Percentiles rank a stretch among this genome's conserved stretches.
Evolutionary conservation across 1,140 invertebrate species (phyloP).

Genomic region (Delia radicum): DNA sequence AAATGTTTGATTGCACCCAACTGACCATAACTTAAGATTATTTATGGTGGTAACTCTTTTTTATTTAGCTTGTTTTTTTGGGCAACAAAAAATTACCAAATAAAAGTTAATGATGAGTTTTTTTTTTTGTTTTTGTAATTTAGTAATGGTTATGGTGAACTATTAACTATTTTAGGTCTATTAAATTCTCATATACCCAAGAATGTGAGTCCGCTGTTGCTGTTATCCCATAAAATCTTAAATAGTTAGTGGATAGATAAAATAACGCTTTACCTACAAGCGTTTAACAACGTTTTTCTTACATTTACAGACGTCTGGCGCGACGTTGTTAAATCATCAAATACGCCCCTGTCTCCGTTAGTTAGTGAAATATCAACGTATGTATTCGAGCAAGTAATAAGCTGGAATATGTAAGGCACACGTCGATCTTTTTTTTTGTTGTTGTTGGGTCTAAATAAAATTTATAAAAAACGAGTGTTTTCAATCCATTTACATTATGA

Average conservation of each 20-base stretch:
- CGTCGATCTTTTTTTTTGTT: background rate
- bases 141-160: background rate
- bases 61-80: background rate
- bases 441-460: no score
- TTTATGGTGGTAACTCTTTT: background rate
- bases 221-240: conserved; percentile 11
- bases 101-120: background rate
- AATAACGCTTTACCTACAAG: conserved; percentile 8
- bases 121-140: background rate
- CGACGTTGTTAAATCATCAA: conserved; percentile 38
- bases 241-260: background rate
- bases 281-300: background rate
- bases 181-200: no score
- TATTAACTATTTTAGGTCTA: conserved; percentile 8
- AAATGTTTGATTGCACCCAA: conserved; percentile 31
- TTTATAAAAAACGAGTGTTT: no score
- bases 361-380: conserved; percentile 10
- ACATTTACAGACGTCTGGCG: conserved; percentile 32
- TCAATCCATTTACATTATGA: no score
- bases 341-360: conserved; percentile 50
- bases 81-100: background rate
- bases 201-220: background rate
- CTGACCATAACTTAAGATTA: background rate
- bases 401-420: background rate
- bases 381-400: background rate